Evolutionary conservation across 2,797 vertebrate species (phyloP), one percentile per base, ranked within the genome.

Genomic region (Myotis pilosus): DNA sequence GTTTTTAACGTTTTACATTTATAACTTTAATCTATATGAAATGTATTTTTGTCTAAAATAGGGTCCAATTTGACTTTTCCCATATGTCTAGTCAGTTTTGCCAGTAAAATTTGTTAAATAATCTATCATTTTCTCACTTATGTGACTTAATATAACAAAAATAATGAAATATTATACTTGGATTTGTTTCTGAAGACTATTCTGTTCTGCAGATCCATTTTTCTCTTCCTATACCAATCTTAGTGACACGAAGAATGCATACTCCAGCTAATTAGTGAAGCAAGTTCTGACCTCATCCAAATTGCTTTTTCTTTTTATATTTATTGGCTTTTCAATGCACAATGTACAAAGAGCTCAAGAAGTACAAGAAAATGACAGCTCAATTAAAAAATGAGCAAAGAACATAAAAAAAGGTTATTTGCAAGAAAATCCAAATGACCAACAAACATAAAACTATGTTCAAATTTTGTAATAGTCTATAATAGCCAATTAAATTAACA

Each of bases 401-500:
- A 82, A 62, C 30, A 51, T 20, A 87, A 83, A 82, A 82, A 55
- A 76, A 71, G 28, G 1, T 81, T 92, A 85, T 44, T 78, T 87
- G 36, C 12, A 76, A 93, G 76, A 74, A 94, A 69, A 66, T 53
- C 11, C 55, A 83, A 72, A 76, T 91, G 8, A 38, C 36, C 49
- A 86, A 44, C 28, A 92, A 72, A 75, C 1, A 36, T 83, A 74
- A 94, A 83, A 41, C n/a, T 82, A 19, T 51, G n/a, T 62, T 88
- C 20, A 83, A 78, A 86, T 28, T 83, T 44, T 83, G 28, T 23
- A 82, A 41, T 15, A 91, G 33, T n/a, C 22, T 95, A 17, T 28
- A 94, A 84, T 47, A 94, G 44, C 20, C 60, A 76, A 57, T 88
- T 91, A 68, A 75, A 79, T 89, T 89, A 94, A 47, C 28, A 71